Percentiles rank a stretch among this genome's conserved stretches.
These are phyloP conservation scores for Spisula subtruncata DNA, from an alignment of 2,888 invertebrate species.

Conservation along the genomic window DNA sequence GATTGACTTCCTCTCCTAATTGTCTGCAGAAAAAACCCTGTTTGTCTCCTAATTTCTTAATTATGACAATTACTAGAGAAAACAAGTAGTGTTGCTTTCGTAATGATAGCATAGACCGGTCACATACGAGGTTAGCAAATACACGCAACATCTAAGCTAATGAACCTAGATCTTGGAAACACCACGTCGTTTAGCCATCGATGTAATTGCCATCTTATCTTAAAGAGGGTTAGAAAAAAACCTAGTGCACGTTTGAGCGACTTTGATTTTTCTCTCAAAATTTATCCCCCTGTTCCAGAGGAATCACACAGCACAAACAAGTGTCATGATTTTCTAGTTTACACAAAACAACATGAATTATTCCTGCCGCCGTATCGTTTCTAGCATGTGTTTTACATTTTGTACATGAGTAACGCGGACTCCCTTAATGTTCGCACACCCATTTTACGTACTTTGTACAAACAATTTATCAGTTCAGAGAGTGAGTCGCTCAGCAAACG, in stretches of 20 bases:
- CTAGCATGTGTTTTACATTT: conserved; percentile 18
- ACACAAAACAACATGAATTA: conserved; percentile 10
- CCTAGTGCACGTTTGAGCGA: no score
- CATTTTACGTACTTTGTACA: conserved; percentile 22
- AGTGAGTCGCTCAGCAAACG: background rate
- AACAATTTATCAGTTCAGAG: conserved; percentile 20
- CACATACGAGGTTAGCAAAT: background rate
- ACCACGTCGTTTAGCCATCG: background rate
- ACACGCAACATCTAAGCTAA: background rate
- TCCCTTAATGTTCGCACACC: conserved; percentile 18
- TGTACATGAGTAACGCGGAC: conserved; percentile 4
- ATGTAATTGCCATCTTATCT: background rate
- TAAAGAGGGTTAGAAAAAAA: no score
- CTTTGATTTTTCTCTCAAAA: background rate
- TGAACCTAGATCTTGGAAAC: background rate
- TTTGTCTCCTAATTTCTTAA: background rate
- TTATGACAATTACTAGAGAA: background rate
- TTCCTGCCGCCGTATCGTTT: background rate
- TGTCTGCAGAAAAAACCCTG: background rate
- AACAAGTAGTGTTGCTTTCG: background rate
- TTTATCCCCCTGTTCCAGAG: background rate
- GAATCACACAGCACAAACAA: conserved; percentile 4
- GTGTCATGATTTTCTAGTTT: conserved; percentile 20
- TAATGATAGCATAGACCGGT: background rate
- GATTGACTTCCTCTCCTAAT: background rate